phyloP scores from a whole-genome alignment of 2,888 invertebrate species.

The Parnassius orleans region DNA sequence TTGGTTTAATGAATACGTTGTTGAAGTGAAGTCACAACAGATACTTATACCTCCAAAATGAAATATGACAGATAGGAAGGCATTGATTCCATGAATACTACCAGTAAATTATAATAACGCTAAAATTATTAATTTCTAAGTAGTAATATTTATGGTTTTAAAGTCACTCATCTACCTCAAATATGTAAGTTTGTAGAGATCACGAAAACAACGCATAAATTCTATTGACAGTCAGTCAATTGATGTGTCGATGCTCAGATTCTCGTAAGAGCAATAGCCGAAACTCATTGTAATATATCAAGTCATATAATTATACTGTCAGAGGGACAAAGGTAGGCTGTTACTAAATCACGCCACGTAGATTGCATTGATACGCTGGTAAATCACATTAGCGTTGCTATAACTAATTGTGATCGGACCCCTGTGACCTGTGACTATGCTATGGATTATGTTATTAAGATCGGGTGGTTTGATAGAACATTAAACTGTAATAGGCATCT shows the following conservation, averaged over 20 bases:
- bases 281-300: conserved; percentile 18
- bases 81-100: too few species aligned
- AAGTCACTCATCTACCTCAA: too few species aligned
- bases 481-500: too few species aligned
- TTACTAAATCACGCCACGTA: conserved; percentile 31
- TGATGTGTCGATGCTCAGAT: background rate
- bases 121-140: too few species aligned
- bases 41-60: too few species aligned
- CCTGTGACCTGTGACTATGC: background rate
- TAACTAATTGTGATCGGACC: conserved; percentile 5
- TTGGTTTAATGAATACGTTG: too few species aligned
- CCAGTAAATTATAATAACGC: too few species aligned
- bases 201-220: too few species aligned
- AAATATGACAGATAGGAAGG: too few species aligned
- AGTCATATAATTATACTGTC: conserved; percentile 46
- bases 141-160: too few species aligned
- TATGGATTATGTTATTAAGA: background rate
- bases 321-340: conserved; percentile 39
- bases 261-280: conserved; percentile 4
- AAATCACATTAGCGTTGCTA: conserved; percentile 33
- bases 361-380: conserved; percentile 34
- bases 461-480: background rate
- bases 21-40: too few species aligned
- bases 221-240: background rate
- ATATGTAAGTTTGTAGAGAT: too few species aligned